Evolutionary conservation across 2,113 vertebrate species (phyloP).

Genomic region (Ictalurus furcatus): DNA sequence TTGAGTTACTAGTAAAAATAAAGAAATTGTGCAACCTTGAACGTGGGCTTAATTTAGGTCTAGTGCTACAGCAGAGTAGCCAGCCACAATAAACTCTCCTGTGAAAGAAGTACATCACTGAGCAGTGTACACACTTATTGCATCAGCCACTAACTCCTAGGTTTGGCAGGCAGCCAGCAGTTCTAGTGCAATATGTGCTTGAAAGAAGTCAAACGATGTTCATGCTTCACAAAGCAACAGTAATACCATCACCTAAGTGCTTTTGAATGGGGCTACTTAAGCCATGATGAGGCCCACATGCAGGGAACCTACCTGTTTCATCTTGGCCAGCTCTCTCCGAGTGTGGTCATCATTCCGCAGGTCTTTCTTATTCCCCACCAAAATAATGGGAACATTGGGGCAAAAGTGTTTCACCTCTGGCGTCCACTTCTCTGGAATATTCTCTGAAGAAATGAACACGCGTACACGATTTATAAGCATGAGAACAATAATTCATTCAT

Average conservation of each 20-base stretch:
- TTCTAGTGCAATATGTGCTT: slow-evolving; percentile 13
- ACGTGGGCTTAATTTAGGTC: background rate
- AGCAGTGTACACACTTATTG: background rate
- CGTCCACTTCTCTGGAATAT: slow-evolving; percentile 98
- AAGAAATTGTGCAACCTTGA: background rate
- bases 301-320: slow-evolving; percentile 87
- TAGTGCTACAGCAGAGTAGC: background rate
- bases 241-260: slow-evolving; percentile 36
- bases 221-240: slow-evolving; percentile 29
- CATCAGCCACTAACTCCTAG: slow-evolving; percentile 20
- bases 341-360: slow-evolving; percentile 93
- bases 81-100: background rate
- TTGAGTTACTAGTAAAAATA: background rate
- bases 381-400: slow-evolving; percentile 96
- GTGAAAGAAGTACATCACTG: background rate
- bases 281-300: background rate
- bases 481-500: slow-evolving; percentile 11
- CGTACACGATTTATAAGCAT: slow-evolving; percentile 42
- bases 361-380: slow-evolving; percentile 98
- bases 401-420: slow-evolving; percentile 99
- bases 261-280: slow-evolving; percentile 38
- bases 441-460: slow-evolving; percentile 76
- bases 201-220: slow-evolving; percentile 31
- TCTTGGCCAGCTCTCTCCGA: slow-evolving; percentile 90
- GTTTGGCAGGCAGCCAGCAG: slow-evolving; percentile 20